Percentiles rank a stretch among this genome's conserved stretches.
Evolutionary conservation across 2,888 invertebrate species (phyloP).

Genomic region (Hemithea aestivaria): DNA sequence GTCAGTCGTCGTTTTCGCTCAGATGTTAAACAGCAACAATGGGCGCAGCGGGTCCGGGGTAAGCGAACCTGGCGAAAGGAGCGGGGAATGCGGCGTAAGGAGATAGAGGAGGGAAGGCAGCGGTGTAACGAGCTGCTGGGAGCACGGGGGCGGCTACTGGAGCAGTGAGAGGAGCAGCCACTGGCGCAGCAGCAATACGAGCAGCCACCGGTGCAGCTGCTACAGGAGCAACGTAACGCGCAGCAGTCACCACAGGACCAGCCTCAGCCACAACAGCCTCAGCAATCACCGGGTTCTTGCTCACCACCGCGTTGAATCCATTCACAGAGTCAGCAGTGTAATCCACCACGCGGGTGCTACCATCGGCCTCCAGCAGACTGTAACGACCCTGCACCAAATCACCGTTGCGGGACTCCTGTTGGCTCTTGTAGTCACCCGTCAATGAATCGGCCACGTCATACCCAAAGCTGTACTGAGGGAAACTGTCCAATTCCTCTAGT

Average conservation of each 20-base stretch:
- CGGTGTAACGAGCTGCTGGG: no score
- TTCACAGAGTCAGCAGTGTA: slow-evolving; percentile 60
- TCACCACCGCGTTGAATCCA: slow-evolving; percentile 64
- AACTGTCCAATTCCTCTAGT: slow-evolving; percentile 71
- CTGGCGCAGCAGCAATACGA: no score
- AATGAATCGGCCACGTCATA: slow-evolving; percentile 61
- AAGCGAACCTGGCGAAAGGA: slow-evolving; percentile 40
- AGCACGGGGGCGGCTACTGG: no score
- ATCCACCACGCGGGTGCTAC: slow-evolving; percentile 60
- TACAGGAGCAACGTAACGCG: slow-evolving; percentile 27
- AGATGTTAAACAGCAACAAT: slow-evolving; percentile 47
- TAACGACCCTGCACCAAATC: slow-evolving; percentile 70
- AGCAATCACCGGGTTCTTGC: slow-evolving; percentile 45
- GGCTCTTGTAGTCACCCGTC: slow-evolving; percentile 66
- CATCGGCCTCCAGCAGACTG: slow-evolving; percentile 59
- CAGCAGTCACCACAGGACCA: slow-evolving; percentile 28
- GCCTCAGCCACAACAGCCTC: slow-evolving; percentile 33
- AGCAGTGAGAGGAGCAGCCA: no score
- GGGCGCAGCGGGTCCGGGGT: slow-evolving; percentile 47
- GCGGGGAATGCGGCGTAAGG: slow-evolving; percentile 40
- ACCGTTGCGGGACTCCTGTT: slow-evolving; percentile 70
- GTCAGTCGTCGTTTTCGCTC: slow-evolving; percentile 38
- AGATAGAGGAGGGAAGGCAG: no score
- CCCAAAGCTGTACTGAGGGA: slow-evolving; percentile 77
- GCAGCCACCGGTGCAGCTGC: slow-evolving; percentile 20